Percentiles rank a stretch among this genome's conserved stretches.
phyloP scores from a whole-genome alignment of 2,797 vertebrate genomes.

The Rhodeus uyekii region DNA sequence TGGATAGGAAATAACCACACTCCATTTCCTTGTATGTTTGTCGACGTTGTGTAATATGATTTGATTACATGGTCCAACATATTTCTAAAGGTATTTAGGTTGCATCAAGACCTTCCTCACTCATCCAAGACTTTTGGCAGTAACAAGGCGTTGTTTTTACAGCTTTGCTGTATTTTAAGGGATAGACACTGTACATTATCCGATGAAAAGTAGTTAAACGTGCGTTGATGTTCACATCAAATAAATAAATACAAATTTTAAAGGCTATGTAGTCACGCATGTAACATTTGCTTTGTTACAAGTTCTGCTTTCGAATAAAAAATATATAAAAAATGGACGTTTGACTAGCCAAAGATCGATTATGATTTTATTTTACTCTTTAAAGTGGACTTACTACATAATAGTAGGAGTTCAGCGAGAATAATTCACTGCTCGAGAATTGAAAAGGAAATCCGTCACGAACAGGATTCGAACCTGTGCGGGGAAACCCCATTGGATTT shows the following conservation, averaged over 20 bases:
- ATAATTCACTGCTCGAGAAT: rapidly evolving
- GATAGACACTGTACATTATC: not conserved
- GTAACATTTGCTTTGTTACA: not conserved
- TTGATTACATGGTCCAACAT: conserved; percentile 7
- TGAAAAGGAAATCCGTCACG: conserved; percentile 74
- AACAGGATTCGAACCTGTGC: conserved; percentile 94
- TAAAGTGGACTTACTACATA: not conserved
- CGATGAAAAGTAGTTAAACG: not conserved
- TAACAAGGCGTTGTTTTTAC: not conserved
- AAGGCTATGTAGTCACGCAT: not conserved
- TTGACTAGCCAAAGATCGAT: not conserved
- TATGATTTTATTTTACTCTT: not conserved
- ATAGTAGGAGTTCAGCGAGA: not conserved
- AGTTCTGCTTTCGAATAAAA: not conserved
- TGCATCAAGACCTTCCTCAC: not conserved
- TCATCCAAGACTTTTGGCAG: not conserved
- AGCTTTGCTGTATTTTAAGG: not conserved
- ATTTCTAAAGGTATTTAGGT: conserved; percentile 8
- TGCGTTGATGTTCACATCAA: not conserved
- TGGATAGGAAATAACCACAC: conserved; percentile 38
- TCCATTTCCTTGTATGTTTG: conserved; percentile 45
- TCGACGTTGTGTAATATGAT: conserved; percentile 37
- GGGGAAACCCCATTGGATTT: conserved; percentile 96
- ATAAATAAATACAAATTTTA: not conserved
- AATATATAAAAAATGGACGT: not conserved